Evolutionary conservation across 2,888 invertebrate genomes (phyloP), one percentile per base, ranked within the genome.

Genomic region (Stenchaetothrips biformis): DNA sequence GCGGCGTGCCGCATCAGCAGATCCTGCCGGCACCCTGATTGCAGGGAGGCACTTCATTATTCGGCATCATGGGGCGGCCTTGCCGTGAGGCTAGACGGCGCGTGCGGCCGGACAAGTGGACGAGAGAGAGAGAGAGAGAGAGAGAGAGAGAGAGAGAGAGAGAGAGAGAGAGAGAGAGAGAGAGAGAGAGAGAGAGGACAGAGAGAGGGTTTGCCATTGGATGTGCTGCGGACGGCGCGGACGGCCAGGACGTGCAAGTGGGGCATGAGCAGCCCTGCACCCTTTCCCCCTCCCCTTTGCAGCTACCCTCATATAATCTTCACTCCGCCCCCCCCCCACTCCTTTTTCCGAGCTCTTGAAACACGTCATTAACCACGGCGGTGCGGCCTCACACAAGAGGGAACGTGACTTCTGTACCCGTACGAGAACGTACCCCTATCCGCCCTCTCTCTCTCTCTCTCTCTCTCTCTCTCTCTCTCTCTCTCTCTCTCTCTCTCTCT

Each of bases 331-430:
- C n/a, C 9, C 67, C n/a, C 67, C 62, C 62, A 1, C 21, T 9
- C 21, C 67, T 6, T 11, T 25, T 25, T 74, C 25, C 25, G 25
- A 21, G 21, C 25, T 21, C 67, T 25, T 25, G 25, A 21, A 74
- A 74, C 67, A 74, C 67, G 25, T 74, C 67, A 74, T 74, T 74
- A 74, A 74, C 67, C 67, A 74, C 67, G 67, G 21, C 67, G 67
- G 67, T 25, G 53, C 11, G 13, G 53, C 53, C 9, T 16, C 53
- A 16, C 21, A 21, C 67, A 25, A 21, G 11, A 25, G 11, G 25
- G 67, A 74, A 74, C 67, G 67, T 74, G 67, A 74, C 67, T 74
- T 74, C 25, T 74, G 67, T 25, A 9, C 67, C 9, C n/a, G 7
- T 21, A 2, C 16, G 53, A 18, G 53, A 18, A 13, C 16, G 11